Percentiles rank a stretch among this genome's conserved stretches.
Evolutionary conservation across 2,888 invertebrate species (phyloP).

Genomic region (Onthophagus sagittarius): DNA sequence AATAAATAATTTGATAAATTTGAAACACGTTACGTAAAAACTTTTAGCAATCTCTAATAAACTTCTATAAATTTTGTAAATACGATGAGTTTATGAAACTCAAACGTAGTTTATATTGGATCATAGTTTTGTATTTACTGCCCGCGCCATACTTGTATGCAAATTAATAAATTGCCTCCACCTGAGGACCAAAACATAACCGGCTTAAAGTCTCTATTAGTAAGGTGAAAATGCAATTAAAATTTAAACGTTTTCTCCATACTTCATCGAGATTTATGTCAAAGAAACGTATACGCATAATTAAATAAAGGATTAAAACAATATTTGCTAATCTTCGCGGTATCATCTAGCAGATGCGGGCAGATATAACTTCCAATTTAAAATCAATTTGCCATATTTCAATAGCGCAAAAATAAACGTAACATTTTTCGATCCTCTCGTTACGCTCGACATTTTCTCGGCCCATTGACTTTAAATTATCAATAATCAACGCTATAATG

Average conservation of each 20-base stretch:
- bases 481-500: neutral
- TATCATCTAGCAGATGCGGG: no score
- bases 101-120: neutral
- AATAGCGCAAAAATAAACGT: neutral
- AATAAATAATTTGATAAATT: no score
- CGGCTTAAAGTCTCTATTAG: conserved; percentile 1
- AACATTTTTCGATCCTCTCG: neutral
- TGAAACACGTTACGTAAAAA: no score
- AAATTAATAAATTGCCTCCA: conserved; percentile 7
- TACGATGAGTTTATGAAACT: neutral
- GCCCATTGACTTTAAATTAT: neutral
- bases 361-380: no score
- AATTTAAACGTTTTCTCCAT: neutral
- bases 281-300: no score
- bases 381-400: neutral
- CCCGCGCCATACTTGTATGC: conserved; percentile 1
- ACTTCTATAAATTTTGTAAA: no score
- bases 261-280: no score
- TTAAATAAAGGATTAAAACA: no score
- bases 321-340: no score
- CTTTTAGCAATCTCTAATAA: no score
- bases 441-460: neutral
- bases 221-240: neutral
- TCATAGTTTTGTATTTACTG: neutral
- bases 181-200: neutral